Evolutionary conservation across 2,888 invertebrate species (phyloP).

Genomic region (Taphrorychus bicolor): DNA sequence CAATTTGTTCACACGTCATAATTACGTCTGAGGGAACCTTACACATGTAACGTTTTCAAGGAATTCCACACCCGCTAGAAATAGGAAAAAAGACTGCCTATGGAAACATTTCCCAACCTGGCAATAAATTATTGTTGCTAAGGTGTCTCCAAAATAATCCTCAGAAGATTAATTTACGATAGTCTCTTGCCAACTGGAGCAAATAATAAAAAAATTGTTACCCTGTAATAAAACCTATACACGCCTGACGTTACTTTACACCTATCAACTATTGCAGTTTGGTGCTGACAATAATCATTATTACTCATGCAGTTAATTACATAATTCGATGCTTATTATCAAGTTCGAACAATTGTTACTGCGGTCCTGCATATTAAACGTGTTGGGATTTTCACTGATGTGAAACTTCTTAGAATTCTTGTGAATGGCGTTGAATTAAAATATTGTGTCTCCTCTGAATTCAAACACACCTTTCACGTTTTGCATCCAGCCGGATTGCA

Average conservation of each 20-base stretch:
- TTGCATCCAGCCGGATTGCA: slow-evolving; percentile 12
- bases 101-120: slow-evolving; percentile 39
- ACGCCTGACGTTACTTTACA: background rate
- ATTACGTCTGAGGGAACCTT: too few species aligned
- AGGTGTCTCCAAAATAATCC: slow-evolving; percentile 43
- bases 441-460: background rate
- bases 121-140: slow-evolving; percentile 39
- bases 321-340: background rate
- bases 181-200: slow-evolving; percentile 23
- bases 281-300: background rate
- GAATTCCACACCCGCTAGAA: background rate
- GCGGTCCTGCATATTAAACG: background rate
- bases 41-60: background rate
- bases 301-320: background rate
- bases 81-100: slow-evolving; percentile 16
- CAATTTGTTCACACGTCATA: too few species aligned
- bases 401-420: too few species aligned
- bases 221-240: slow-evolving; percentile 10
- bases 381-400: background rate
- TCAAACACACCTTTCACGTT: background rate
- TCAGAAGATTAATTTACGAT: slow-evolving; percentile 41
- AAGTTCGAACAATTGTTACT: background rate
- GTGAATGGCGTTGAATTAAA: too few species aligned
- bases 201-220: slow-evolving; percentile 15
- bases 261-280: slow-evolving; percentile 5